phyloP scores from a whole-genome alignment of 2,888 invertebrate genomes.

The Tenthredo mesomela region DNA sequence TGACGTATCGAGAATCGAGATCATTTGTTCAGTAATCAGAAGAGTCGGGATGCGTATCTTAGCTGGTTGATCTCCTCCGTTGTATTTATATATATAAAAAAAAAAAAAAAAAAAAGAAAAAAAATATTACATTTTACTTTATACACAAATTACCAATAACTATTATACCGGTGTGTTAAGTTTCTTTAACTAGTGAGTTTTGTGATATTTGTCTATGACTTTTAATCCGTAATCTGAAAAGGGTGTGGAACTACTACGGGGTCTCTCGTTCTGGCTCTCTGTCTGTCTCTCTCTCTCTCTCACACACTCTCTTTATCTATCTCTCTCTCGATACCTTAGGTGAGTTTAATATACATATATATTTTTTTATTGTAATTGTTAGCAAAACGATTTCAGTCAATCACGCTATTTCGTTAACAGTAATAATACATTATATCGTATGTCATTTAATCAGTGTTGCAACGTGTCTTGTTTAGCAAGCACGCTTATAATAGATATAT shows the following conservation, averaged over 20 bases:
- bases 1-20: conserved; percentile 53
- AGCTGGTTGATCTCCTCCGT: conserved; percentile 25
- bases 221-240: conserved; percentile 23
- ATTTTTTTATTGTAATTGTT: not conserved
- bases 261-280: not conserved
- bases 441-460: not conserved
- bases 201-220: conserved; percentile 16
- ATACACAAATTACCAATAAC: not conserved
- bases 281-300: not conserved
- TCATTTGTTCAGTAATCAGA: conserved; percentile 69
- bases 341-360: conserved; percentile 12
- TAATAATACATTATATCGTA: not conserved
- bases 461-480: not conserved
- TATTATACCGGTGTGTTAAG: conserved; percentile 21
- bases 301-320: not conserved
- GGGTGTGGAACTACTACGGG: conserved; percentile 48
- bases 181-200: not conserved
- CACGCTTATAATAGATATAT: not conserved
- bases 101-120: too few species aligned
- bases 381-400: not conserved
- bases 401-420: not conserved
- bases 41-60: conserved; percentile 68
- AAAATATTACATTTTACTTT: not conserved
- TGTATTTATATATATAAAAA: conserved; percentile 28
- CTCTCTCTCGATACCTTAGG: conserved; percentile 39